Evolutionary conservation across 1,140 invertebrate species (phyloP), one percentile per base, ranked within the genome.

Genomic region (Drosophila bocqueti): DNA sequence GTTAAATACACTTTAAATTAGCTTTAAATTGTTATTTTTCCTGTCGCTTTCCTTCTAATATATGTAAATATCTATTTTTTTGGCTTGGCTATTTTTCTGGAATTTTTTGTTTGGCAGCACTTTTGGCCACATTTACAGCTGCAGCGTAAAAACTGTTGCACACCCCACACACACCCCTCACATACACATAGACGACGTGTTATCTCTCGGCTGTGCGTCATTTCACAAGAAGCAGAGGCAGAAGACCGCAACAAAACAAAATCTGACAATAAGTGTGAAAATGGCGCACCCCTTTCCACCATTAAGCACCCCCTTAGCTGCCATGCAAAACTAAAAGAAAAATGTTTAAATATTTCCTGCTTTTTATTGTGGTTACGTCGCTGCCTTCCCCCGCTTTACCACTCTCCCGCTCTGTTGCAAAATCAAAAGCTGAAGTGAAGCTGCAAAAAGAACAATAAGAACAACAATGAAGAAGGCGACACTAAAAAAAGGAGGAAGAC

Each of bases 331-430:
- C 81, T 80, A 83, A 91, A 91, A 92, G 91, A 92, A 92, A 92
- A 92, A 92, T 92, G 91, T 91, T 92, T 92, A 92, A 92, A 92
- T 92, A 92, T 92, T 92, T 92, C 91, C 91, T 87, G 91, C 76
- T 84, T 91, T 92, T 92, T 92, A 92, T 92, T 92, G 91, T 91
- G 90, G 81, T 76, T 75, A 62, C 79, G 50, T 55, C 42, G 61
- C 50, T 54, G 10, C 55, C 40, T 50, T 7, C 38, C 10, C 16
- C 36, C 62, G 26, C 10, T 36, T 3, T 3, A 24, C 24, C 24
- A 24, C 15, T 21, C 10, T 16, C 13, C 5, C 34, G 46, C 43
- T 31, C 34, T 57, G 21, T 47, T 61, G 63, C 67, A 59, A 74
- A 82, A 82, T 82, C 74, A 75, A 74, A 82, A 68, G 49, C 76